These are phyloP conservation scores for Trinorchestia longiramus DNA, from an alignment of 1,140 invertebrate species.

Conservation along the genomic window DNA sequence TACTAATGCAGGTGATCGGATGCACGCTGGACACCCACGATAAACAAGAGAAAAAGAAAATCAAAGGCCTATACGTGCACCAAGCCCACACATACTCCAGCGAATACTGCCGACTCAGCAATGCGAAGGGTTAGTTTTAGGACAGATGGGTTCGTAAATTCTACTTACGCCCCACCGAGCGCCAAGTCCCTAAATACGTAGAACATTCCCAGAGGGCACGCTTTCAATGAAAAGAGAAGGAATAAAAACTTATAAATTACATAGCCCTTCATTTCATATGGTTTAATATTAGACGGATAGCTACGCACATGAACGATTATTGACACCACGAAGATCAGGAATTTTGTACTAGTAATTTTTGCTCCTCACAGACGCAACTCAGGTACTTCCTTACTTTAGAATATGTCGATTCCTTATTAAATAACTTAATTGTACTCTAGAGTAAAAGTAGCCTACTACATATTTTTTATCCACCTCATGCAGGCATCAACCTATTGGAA, in stretches of 20 bases:
- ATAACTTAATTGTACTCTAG: background rate
- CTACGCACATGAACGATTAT: background rate
- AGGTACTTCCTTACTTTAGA: conserved; percentile 34
- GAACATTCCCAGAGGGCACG: background rate
- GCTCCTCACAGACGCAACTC: conserved; percentile 22
- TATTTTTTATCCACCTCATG: background rate
- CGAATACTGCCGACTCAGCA: background rate
- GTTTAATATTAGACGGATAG: background rate
- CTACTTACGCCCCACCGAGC: background rate
- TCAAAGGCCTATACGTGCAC: too few species aligned
- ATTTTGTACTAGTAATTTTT: conserved; percentile 41
- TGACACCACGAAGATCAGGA: background rate
- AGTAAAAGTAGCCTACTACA: background rate
- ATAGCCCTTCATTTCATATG: background rate
- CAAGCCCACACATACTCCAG: background rate
- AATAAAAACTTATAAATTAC: background rate
- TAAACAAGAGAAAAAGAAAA: too few species aligned
- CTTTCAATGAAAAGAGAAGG: background rate
- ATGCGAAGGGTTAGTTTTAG: background rate
- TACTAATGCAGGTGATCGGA: background rate
- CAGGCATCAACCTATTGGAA: background rate
- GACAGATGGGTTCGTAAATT: background rate
- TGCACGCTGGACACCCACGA: too few species aligned
- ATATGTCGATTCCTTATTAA: background rate
- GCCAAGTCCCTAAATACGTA: background rate